Evolutionary conservation across 2,113 vertebrate genomes (phyloP).

Genomic region (Synodontis membranacea): DNA sequence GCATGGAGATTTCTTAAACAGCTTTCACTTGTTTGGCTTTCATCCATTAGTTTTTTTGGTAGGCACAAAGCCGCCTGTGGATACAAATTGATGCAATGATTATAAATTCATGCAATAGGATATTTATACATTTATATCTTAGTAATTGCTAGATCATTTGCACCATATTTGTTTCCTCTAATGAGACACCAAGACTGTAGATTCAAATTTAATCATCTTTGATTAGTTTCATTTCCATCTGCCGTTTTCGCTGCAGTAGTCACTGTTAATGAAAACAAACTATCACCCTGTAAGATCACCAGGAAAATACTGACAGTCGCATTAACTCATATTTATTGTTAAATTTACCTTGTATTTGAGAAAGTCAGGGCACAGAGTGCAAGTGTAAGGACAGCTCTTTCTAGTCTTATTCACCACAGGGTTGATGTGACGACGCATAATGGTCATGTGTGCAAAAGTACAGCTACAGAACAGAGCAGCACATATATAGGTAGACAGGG

Average conservation of each 20-base stretch:
- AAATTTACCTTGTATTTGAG: conserved; percentile 22
- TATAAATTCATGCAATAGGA: background rate
- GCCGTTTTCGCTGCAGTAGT: background rate
- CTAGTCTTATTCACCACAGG: background rate
- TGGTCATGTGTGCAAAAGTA: conserved; percentile 49
- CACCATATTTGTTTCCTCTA: background rate
- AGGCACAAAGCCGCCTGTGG: background rate
- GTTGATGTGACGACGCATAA: conserved; percentile 32
- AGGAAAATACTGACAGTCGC: background rate
- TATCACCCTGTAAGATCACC: background rate
- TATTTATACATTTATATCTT: background rate
- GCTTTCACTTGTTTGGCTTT: background rate
- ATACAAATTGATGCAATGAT: background rate
- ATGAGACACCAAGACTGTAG: background rate
- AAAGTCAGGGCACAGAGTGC: background rate
- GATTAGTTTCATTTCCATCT: background rate
- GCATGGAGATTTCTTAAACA: conserved; percentile 1
- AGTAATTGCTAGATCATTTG: background rate
- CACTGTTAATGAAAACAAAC: background rate
- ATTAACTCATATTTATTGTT: background rate
- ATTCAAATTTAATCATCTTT: background rate
- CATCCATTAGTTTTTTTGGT: background rate
- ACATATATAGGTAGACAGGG: conserved; percentile 50
- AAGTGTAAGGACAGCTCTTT: background rate
- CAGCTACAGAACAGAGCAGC: conserved; percentile 44